A percentile compares a stretch with the other conserved stretches of the same genome.
These are phyloP conservation scores for Gymnoscopelus braueri DNA, from an alignment of 2,797 vertebrate species.

Conservation along the genomic window DNA sequence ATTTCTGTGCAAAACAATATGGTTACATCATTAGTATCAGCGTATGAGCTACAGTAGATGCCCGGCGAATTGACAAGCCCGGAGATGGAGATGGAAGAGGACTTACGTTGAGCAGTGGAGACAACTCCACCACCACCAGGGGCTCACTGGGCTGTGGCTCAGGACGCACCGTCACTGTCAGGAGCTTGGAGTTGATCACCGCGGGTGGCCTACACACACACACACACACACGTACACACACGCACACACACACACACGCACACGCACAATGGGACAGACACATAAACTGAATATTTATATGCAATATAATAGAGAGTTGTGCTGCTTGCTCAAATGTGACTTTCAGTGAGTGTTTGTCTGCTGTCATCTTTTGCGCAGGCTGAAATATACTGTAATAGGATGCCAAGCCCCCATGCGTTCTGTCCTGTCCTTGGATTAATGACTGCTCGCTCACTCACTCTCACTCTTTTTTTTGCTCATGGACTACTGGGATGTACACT, in stretches of 20 bases:
- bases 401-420: neutral
- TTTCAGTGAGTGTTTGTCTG: conserved; percentile 1
- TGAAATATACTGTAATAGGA: neutral
- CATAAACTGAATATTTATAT: too few species aligned
- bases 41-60: too few species aligned
- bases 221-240: conserved; percentile 18
- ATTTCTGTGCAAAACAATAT: too few species aligned
- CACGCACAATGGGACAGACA: neutral
- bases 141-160: conserved; percentile 90
- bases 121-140: conserved; percentile 94
- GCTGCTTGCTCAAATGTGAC: neutral
- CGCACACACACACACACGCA: neutral
- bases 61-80: too few species aligned
- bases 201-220: conserved; percentile 82
- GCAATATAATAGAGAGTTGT: neutral
- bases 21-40: too few species aligned
- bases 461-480: too few species aligned
- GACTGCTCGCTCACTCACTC: too few species aligned
- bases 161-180: conserved; percentile 93
- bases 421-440: too few species aligned
- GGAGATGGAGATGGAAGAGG: too few species aligned
- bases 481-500: too few species aligned
- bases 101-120: conserved; percentile 89
- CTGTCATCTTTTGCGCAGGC: neutral
- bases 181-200: conserved; percentile 92